Conservation (phyloP, 2,797 vertebrate genomes). For the Tachyglossus aculeatus region DNA sequence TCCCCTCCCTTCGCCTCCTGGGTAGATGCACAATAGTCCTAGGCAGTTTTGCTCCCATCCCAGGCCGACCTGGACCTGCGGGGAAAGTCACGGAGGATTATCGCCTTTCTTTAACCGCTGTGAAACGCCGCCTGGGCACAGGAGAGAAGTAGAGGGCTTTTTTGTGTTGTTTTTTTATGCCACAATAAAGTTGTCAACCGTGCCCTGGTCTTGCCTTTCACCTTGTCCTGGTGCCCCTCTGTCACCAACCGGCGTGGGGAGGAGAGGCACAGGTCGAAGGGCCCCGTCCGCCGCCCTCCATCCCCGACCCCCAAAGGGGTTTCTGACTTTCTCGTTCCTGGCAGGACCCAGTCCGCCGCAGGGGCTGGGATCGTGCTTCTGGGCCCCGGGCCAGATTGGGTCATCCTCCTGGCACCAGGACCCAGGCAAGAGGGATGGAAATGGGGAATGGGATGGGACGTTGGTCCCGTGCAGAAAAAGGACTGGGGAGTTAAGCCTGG, state of each 20-base stretch:
- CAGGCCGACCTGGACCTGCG: slow-evolving; percentile 43
- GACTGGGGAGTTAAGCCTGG: too few relatives aligned
- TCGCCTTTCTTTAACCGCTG: slow-evolving; percentile 62
- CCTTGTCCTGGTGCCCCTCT: neutral
- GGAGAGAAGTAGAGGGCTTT: slow-evolving; percentile 28
- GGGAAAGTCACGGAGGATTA: slow-evolving; percentile 65
- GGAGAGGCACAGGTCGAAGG: neutral
- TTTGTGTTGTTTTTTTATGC: slow-evolving; percentile 59
- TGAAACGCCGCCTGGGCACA: slow-evolving; percentile 56
- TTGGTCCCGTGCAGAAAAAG: too few relatives aligned
- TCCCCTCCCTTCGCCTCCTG: slow-evolving; percentile 30
- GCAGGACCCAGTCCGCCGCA: too few relatives aligned
- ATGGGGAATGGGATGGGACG: too few relatives aligned
- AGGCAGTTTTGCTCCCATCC: slow-evolving; percentile 39
- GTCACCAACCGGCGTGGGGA: too few relatives aligned
- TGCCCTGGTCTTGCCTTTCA: slow-evolving; percentile 37
- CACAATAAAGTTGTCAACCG: slow-evolving; percentile 59
- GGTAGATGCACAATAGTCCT: slow-evolving; percentile 32
- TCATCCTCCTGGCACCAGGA: too few relatives aligned
- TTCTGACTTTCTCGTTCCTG: slow-evolving; percentile 19
- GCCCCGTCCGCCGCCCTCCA: neutral
- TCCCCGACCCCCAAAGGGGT: neutral
- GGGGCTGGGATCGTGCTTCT: too few relatives aligned
- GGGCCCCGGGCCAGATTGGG: too few relatives aligned
- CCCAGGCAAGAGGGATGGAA: too few relatives aligned